Evolutionary conservation across 2,113 vertebrate genomes (phyloP), one percentile per base, ranked within the genome.

Genomic region (Plecturocebus donacophilus): DNA sequence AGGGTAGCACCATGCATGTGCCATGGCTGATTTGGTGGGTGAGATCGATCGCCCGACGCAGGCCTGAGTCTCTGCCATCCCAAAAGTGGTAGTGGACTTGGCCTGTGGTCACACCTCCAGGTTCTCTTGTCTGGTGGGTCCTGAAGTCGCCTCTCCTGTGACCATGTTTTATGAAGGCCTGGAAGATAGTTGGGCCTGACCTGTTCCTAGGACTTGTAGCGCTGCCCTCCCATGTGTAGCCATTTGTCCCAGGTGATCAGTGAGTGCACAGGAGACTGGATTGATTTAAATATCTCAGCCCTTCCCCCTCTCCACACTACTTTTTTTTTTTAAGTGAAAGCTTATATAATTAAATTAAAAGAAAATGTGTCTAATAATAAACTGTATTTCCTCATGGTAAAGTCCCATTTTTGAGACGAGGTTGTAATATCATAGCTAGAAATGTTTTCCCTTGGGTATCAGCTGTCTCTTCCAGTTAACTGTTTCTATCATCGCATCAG

Each of bases 331-430:
- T 0, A 97, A 97, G 86, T 89, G 96, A 97, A 97, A 98, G 97
- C 97, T 98, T 97, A 98, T 97, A 97, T 98, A 98, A 98, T 98
- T 98, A 98, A 98, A 98, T 98, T 97, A 97, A 98, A 98, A 97
- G 97, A 98, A 98, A 98, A 95, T 96, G 90, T 97, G 94, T 96
- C 97, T 97, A 97, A 97, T 97, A 97, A 98, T 97, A 98, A 98
- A 98, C 97, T 98, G 88, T 95, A 96, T 97, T 98, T 98, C 96
- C 97, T 98, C 94, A 84, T 97, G 96, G 95, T 94, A 83, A 98
- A 98, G 97, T 98, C 97, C 97, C 94, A 97, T 64, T 98, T 98
- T 98, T 98, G 97, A 98, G 98, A 96, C 61, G 49, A 98, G 96
- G 80, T 82, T 96, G 94, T 97, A 97, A 98, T 98, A 97, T 96